Percentiles rank a stretch among this genome's conserved stretches.
phyloP scores from a whole-genome alignment of 1,140 invertebrate genomes.

The Zophobas morio region DNA sequence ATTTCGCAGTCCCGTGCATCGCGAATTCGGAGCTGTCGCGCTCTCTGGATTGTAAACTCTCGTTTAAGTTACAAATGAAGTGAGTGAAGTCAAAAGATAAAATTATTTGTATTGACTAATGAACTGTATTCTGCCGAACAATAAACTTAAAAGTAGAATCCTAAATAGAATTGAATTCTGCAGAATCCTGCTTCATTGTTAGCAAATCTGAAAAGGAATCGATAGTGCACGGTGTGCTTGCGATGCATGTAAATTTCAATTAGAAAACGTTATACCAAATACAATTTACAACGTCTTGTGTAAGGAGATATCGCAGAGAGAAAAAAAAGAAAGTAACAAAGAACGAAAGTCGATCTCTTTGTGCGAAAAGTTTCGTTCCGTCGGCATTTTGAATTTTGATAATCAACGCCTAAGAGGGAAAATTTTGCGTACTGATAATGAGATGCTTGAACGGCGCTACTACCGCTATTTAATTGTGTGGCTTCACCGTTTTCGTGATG shows the following conservation, averaged over 20 bases:
- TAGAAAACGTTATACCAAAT: conserved; percentile 27
- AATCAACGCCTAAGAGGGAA: conserved; percentile 31
- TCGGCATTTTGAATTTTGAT: conserved; percentile 26
- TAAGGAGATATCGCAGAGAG: conserved; percentile 7
- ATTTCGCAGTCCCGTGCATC: conserved; percentile 12
- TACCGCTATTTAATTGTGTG: conserved; percentile 41
- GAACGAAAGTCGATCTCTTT: conserved; percentile 11
- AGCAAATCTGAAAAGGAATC: background rate
- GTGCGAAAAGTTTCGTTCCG: conserved; percentile 26
- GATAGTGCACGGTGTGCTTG: background rate
- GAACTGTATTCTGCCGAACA: too few relatives aligned
- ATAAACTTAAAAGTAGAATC: background rate
- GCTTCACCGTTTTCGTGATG: conserved; percentile 35
- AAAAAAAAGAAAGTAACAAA: conserved; percentile 27
- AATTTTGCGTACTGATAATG: conserved; percentile 37
- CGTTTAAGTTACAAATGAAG: too few relatives aligned
- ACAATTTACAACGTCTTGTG: conserved; percentile 29
- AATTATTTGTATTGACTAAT: background rate
- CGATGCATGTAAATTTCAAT: conserved; percentile 16
- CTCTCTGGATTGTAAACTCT: background rate
- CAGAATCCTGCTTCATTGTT: background rate
- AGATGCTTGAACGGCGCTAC: conserved; percentile 25
- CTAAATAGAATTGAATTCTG: background rate
- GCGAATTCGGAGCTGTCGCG: background rate
- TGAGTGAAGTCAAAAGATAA: background rate